Conservation (phyloP, 2,888 invertebrate genomes). For the Zaprionus bogoriensis region DNA sequence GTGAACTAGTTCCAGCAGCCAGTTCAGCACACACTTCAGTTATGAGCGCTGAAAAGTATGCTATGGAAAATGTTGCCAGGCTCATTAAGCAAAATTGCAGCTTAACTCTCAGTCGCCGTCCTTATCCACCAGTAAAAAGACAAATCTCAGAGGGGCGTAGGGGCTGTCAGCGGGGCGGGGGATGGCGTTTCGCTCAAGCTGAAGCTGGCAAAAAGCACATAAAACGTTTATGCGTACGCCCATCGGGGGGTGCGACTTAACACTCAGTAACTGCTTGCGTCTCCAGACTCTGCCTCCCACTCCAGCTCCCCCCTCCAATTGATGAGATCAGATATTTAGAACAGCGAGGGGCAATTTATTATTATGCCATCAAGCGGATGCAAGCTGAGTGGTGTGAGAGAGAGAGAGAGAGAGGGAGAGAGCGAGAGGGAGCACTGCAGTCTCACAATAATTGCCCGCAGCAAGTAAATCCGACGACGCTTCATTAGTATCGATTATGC, state of each 20-base stretch:
- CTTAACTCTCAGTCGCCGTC: constrained; percentile 3
- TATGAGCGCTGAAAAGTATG: constrained; percentile 43
- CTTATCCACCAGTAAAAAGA: background rate
- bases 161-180: background rate
- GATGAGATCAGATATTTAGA: constrained; percentile 60
- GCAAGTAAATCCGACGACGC: constrained; percentile 66
- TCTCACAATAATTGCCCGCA: constrained; percentile 67
- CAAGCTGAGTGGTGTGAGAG: background rate
- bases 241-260: constrained; percentile 26
- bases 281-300: no score
- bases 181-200: no score
- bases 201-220: constrained; percentile 45
- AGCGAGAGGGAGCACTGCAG: constrained; percentile 34
- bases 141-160: constrained; percentile 23
- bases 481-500: constrained; percentile 74
- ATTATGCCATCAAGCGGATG: constrained; percentile 61
- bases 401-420: background rate
- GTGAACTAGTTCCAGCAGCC: constrained; percentile 25
- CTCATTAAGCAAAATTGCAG: constrained; percentile 58
- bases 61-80: constrained; percentile 46
- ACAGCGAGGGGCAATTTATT: constrained; percentile 61
- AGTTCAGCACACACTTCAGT: constrained; percentile 6
- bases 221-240: constrained; percentile 57
- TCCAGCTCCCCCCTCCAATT: constrained; percentile 20
- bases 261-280: no score